Base-by-base conservation (phyloP, 2,113 vertebrate species). In the Alectura lathami region DNA sequence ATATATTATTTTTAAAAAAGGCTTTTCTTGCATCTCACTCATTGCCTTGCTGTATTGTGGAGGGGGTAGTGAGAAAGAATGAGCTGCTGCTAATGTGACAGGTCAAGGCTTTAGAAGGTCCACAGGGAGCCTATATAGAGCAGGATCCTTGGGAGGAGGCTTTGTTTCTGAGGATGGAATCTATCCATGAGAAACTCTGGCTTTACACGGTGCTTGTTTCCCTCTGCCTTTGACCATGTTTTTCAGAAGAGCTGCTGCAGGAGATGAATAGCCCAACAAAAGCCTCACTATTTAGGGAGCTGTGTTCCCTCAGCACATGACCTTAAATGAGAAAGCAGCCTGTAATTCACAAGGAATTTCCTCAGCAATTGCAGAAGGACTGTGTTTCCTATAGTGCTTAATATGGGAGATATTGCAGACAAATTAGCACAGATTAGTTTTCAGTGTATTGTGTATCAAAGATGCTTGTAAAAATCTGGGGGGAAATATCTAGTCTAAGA, bases 291-390 rank as follows among this genome's bases (percentile, higher is more conserved):
- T 96, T 96, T 97, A 91, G 90, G 88, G 86, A 93, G 90, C 88
- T 96, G 86, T 96, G 95, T 93, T 96, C 95, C 80, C 93, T 94
- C 86, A 95, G 94, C 94, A 95, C 94, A 95, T 96, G 95, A 96
- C 96, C 95, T 96, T 97, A 94, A 96, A 97, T 94, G 94, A 96
- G 94, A 97, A 96, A 96, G 93, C 95, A 96, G 95, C 90, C 88
- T 95, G 93, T 96, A 96, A 97, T 95, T 96, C 95, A 91, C 93
- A 96, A 97, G 80, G 95, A 95, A 96, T 96, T 97, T 96, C 89
- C 89, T 95, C 88, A 91, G 88, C 27, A 9, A 83, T 91, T 93
- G 90, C 43, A 91, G 85, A 68, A 89, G 69, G 36, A 42, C 48
- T 94, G 63, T 88, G 88, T 90, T 96, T 96, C 83, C 75, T 96